phyloP scores from a whole-genome alignment of 2,888 invertebrate genomes.

The Melinaea menophilus region DNA sequence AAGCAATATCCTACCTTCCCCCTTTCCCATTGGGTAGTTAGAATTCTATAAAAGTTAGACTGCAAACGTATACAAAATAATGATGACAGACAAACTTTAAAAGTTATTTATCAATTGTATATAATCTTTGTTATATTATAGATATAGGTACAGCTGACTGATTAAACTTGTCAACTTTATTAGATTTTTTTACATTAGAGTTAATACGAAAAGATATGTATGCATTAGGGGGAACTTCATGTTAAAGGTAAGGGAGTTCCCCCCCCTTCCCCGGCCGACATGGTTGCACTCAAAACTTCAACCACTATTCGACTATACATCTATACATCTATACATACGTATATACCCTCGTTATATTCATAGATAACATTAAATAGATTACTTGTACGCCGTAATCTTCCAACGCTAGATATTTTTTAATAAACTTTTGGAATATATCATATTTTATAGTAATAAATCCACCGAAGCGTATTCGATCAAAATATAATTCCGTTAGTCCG shows the following conservation, averaged over 20 bases:
- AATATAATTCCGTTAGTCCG: constrained; percentile 13
- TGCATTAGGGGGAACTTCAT: constrained; percentile 24
- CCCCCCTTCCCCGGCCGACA: constrained; percentile 42
- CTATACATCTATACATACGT: constrained; percentile 33
- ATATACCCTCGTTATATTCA: too few relatives aligned
- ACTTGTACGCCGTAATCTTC: too few relatives aligned
- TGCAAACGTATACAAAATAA: too few relatives aligned
- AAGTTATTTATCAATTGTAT: too few relatives aligned
- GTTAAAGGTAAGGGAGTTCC: constrained; percentile 31
- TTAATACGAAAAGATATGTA: constrained; percentile 31
- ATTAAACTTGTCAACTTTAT: neutral
- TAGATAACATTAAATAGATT: too few relatives aligned
- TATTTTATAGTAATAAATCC: neutral
- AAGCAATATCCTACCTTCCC: too few relatives aligned
- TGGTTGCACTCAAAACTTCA: constrained; percentile 42
- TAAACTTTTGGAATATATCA: too few relatives aligned
- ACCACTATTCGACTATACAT: constrained; percentile 37
- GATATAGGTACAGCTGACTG: neutral
- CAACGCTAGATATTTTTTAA: too few relatives aligned
- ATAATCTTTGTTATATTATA: too few relatives aligned
- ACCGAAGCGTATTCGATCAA: neutral
- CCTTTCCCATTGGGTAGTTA: too few relatives aligned
- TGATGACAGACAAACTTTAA: too few relatives aligned
- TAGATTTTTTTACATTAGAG: constrained; percentile 21
- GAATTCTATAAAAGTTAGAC: too few relatives aligned